Conservation (phyloP, 1,140 invertebrate species). For the Atta colombica region DNA sequence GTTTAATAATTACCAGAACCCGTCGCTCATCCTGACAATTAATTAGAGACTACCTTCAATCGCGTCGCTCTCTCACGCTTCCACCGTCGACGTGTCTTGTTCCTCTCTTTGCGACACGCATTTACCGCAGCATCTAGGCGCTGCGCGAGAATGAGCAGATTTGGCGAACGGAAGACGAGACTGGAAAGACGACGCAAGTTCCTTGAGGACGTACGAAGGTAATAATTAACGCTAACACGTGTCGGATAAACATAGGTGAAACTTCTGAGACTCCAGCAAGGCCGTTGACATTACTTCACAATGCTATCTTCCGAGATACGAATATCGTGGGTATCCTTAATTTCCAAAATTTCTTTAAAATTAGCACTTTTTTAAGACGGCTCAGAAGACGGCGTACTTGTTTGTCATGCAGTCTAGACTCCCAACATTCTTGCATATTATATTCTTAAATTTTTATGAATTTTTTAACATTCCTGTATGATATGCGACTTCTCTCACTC, state of each 20-base stretch:
- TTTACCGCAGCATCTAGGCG: constrained; percentile 23
- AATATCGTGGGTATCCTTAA: not conserved
- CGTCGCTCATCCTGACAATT: constrained; percentile 53
- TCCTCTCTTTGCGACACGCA: constrained; percentile 28
- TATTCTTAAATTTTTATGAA: not conserved
- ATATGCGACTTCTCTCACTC: not conserved
- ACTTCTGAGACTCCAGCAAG: constrained; percentile 57
- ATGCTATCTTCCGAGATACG: not conserved
- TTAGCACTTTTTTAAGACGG: constrained; percentile 1
- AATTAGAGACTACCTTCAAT: constrained; percentile 54
- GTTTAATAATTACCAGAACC: constrained; percentile 44
- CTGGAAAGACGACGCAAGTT: constrained; percentile 24
- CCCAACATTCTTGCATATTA: constrained; percentile 8
- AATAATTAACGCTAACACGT: constrained; percentile 74
- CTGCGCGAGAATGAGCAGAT: constrained; percentile 16
- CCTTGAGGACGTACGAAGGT: constrained; percentile 64
- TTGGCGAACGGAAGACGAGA: constrained; percentile 32
- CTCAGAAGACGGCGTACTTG: not conserved
- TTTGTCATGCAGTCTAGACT: not conserved
- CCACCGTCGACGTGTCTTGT: constrained; percentile 18
- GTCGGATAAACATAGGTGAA: constrained; percentile 69
- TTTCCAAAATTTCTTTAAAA: constrained; percentile 20
- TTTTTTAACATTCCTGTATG: not conserved
- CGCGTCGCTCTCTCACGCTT: constrained; percentile 52
- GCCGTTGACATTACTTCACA: constrained; percentile 70